Base-by-base conservation (phyloP, 2,888 invertebrate species). In the Phalera bucephala region DNA sequence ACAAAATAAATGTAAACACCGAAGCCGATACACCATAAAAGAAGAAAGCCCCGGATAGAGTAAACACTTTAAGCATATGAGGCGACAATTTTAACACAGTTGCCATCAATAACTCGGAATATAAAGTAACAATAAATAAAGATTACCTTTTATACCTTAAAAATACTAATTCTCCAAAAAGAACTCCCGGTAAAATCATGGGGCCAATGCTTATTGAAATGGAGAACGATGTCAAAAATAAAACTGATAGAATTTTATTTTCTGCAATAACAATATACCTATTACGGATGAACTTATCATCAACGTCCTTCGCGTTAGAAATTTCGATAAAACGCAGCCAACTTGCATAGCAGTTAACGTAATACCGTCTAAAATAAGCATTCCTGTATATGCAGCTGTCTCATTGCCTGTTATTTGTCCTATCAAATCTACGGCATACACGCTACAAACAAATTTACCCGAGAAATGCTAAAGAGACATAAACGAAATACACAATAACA, bases 391-490 rank as follows among this genome's bases (percentile, higher is more conserved):
- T n/a, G n/a, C n/a, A n/a, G n/a, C n/a, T n/a, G n/a, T n/a, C n/a
- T n/a, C n/a, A n/a, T n/a, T n/a, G n/a, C n/a, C n/a, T n/a, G n/a
- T n/a, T n/a, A n/a, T n/a, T n/a, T n/a, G n/a, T 45, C 56, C n/a
- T 70, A 72, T 0, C 71, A 67, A 1, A 64, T 51, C 0, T 34
- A 22, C 36, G 66, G n/a, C n/a, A n/a, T n/a, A n/a, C n/a, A n/a
- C n/a, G n/a, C n/a, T n/a, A n/a, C n/a, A n/a, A n/a, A n/a, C 64
- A 20, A 48, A 49, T 75, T 78, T 0, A 5, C 77, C 79, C 1
- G 77, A 72, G 35, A 77, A 73, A 31, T 72, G 61, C 31, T 74
- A 75, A 31, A 74, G 54, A 0, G 61, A 64, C 47, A 70, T 62
- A 66, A n/a, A n/a, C n/a, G n/a, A n/a, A n/a, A n/a, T n/a, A n/a